Conservation (phyloP, 2,113 vertebrate genomes). For the Mobula hypostoma region DNA sequence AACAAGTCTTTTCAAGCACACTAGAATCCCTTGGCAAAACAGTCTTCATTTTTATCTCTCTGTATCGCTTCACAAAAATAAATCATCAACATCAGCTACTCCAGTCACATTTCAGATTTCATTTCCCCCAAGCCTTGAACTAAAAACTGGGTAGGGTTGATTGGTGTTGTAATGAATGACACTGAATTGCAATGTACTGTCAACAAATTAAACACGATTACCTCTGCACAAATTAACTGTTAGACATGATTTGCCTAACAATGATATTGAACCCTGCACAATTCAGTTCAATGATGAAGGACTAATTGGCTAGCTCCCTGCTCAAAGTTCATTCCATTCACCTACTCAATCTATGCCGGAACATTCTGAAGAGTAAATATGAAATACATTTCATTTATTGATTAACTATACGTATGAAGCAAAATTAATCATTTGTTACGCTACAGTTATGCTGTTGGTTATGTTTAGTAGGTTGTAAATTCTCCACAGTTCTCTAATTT, state of each 20-base stretch:
- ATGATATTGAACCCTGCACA: neutral
- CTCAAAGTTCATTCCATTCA: slow-evolving; percentile 12
- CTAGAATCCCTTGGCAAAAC: too few relatives aligned
- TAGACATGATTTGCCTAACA: neutral
- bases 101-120: neutral
- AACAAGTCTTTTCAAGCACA: too few relatives aligned
- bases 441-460: neutral
- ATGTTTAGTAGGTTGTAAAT: neutral
- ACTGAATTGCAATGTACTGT: neutral
- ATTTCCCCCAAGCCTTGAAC: neutral
- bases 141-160: neutral
- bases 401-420: neutral
- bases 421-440: neutral
- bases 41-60: neutral
- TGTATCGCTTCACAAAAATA: neutral
- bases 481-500: neutral
- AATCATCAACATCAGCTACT: neutral
- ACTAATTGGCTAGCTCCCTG: neutral
- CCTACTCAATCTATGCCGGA: neutral
- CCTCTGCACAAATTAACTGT: neutral
- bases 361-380: neutral
- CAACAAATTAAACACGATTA: neutral
- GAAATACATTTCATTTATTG: slow-evolving; percentile 21
- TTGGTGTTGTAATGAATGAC: neutral
- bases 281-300: neutral